Conservation (phyloP, 2,888 invertebrate species). For the Protodeltote pygarga region DNA sequence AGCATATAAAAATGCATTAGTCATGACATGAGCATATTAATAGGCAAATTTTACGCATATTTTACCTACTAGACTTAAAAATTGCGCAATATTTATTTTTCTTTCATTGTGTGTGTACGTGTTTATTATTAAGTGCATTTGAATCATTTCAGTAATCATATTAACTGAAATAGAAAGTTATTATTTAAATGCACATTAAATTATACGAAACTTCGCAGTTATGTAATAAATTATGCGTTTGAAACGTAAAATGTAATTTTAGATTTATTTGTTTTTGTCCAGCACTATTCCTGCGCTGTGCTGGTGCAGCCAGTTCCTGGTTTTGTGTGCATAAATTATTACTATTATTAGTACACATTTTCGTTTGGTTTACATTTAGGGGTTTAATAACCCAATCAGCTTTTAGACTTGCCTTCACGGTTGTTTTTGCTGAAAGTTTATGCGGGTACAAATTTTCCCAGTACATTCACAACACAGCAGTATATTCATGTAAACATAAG, state of each 20-base stretch:
- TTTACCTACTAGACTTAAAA: neutral
- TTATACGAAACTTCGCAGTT: constrained; percentile 8
- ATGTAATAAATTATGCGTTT: neutral
- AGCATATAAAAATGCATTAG: constrained; percentile 8
- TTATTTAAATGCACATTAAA: constrained; percentile 8
- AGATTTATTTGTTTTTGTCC: neutral
- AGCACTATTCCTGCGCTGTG: no score
- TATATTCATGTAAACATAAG: no score
- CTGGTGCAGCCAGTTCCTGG: no score
- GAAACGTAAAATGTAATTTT: neutral
- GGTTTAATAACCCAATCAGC: no score
- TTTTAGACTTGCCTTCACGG: no score
- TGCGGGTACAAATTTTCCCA: no score
- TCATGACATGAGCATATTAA: constrained; percentile 2
- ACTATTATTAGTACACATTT: no score
- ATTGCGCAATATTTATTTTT: neutral
- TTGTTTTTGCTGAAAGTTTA: no score
- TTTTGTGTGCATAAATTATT: no score
- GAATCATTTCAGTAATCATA: neutral
- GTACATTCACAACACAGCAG: no score
- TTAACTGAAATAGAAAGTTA: constrained; percentile 24
- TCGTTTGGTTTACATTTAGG: no score
- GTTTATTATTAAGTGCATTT: neutral
- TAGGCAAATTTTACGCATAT: constrained; percentile 12
- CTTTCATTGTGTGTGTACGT: constrained; percentile 3